Evolutionary conservation across 2,113 vertebrate species (phyloP).

Genomic region (Thinocorus orbignyianus): DNA sequence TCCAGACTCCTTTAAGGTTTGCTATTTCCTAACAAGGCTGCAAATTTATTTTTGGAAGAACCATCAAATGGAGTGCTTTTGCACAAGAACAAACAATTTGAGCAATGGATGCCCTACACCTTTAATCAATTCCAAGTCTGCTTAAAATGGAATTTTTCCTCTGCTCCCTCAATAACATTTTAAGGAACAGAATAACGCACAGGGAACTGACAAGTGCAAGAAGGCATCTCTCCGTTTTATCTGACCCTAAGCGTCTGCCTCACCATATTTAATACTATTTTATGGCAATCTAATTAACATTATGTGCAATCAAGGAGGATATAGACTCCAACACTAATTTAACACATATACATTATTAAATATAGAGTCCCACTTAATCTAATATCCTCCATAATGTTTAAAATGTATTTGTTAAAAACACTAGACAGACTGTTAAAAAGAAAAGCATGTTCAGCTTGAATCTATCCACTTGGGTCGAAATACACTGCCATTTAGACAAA

Average conservation of each 20-base stretch:
- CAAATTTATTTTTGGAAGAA: not conserved
- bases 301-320: not conserved
- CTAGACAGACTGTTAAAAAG: not conserved
- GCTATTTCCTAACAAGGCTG: not conserved
- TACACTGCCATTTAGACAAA: not conserved
- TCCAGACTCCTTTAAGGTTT: not conserved
- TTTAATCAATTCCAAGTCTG: not conserved
- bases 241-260: not conserved
- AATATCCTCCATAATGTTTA: not conserved
- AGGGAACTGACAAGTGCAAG: not conserved
- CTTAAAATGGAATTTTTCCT: not conserved
- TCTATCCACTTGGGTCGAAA: not conserved
- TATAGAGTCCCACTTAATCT: not conserved
- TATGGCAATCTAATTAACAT: slow-evolving; percentile 8
- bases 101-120: not conserved
- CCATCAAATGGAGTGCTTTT: not conserved
- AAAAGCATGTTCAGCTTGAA: not conserved
- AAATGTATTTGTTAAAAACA: not conserved
- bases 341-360: not conserved
- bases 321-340: not conserved
- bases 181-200: not conserved
- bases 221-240: not conserved
- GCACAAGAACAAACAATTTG: not conserved
- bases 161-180: not conserved
- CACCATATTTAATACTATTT: not conserved